These are phyloP conservation scores for Odontomyia ornata DNA, from an alignment of 2,888 invertebrate genomes.

Conservation along the genomic window DNA sequence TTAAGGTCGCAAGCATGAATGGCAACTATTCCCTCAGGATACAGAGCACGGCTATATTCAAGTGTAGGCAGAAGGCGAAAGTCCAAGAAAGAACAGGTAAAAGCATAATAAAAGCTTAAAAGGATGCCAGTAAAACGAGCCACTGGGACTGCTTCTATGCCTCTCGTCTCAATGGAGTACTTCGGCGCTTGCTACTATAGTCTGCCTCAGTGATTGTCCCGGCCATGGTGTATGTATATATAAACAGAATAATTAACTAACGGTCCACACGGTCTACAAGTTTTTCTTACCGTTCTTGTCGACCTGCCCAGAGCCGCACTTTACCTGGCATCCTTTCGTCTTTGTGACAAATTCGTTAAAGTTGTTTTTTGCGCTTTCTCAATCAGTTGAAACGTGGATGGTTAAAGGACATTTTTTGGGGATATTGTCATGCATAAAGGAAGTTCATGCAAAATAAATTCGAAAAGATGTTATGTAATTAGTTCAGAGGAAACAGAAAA, in stretches of 20 bases:
- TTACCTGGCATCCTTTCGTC: not conserved
- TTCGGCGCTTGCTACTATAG: constrained; percentile 4
- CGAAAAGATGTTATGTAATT: too few relatives aligned
- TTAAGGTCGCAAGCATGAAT: constrained; percentile 36
- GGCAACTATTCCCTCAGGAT: constrained; percentile 45
- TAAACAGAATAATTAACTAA: constrained; percentile 36
- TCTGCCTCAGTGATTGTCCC: not conserved
- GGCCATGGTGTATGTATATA: constrained; percentile 21
- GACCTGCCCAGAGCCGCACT: not conserved
- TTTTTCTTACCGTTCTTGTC: not conserved
- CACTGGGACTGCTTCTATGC: constrained; percentile 1
- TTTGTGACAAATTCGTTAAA: constrained; percentile 23
- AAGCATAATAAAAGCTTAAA: constrained; percentile 17
- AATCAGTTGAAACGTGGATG: not conserved
- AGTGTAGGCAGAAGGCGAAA: not conserved
- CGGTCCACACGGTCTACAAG: not conserved
- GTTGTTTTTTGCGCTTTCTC: constrained; percentile 9
- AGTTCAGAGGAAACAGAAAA: too few relatives aligned
- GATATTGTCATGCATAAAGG: not conserved
- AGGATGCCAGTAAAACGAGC: constrained; percentile 16
- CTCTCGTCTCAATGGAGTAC: not conserved
- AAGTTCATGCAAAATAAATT: constrained; percentile 2
- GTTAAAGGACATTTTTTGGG: not conserved
- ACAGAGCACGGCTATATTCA: not conserved
- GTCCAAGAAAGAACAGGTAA: constrained; percentile 13